phyloP scores from a whole-genome alignment of 1,140 invertebrate species.

The Drosophila virilis region DNA sequence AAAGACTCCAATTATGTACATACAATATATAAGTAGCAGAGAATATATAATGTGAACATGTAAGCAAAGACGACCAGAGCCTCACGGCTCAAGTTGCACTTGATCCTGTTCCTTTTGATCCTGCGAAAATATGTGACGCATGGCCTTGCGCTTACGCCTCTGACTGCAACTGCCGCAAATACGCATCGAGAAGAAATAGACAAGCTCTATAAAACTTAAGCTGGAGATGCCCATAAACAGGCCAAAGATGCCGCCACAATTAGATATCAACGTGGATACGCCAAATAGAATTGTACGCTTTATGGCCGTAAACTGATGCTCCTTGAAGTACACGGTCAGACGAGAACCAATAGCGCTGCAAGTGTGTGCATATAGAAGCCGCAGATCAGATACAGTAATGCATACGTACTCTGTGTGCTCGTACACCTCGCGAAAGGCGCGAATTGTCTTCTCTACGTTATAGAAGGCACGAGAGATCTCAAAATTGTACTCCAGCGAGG shows the following conservation, averaged over 20 bases:
- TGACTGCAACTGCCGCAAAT: constrained; percentile 76
- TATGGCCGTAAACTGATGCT: constrained; percentile 88
- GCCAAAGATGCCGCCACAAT: constrained; percentile 88
- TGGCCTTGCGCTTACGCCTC: constrained; percentile 63
- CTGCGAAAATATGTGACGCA: constrained; percentile 40
- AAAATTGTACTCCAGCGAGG: constrained; percentile 87
- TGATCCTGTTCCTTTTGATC: constrained; percentile 30
- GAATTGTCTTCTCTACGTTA: constrained; percentile 59
- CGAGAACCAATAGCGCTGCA: constrained; percentile 68
- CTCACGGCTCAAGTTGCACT: constrained; percentile 12
- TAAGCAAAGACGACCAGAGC: no score
- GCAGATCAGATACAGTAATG: neutral
- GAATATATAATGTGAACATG: no score
- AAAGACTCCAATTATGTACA: no score
- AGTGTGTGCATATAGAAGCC: neutral
- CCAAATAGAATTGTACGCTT: constrained; percentile 87
- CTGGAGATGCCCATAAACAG: constrained; percentile 87
- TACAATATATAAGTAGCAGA: no score
- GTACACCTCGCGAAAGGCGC: constrained; percentile 63
- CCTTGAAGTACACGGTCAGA: constrained; percentile 87
- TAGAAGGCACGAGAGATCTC: constrained; percentile 87
- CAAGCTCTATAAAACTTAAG: constrained; percentile 86
- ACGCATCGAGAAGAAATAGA: constrained; percentile 84
- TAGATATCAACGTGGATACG: constrained; percentile 87
- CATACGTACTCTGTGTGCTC: constrained; percentile 69